Base-by-base conservation (phyloP, 2,888 invertebrate species). In the Steromphala cineraria region DNA sequence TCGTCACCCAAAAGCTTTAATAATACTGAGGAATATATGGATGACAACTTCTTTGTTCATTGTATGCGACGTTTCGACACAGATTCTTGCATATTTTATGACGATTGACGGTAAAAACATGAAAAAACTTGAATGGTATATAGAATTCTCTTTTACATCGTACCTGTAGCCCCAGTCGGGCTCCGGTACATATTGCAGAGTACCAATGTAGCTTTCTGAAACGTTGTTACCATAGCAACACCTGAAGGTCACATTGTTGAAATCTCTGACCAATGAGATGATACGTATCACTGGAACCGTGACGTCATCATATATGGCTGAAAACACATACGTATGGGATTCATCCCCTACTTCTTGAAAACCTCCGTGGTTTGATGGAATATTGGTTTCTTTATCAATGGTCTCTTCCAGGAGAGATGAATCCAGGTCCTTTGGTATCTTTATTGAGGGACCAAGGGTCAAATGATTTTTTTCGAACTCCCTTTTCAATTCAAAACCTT, bases 231-330 rank as follows among this genome's bases (percentile, higher is more conserved):
- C 71, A 40, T 31, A 31, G n/a, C 7, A 15, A 19, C 36, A 31
- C 1, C 13, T 10, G 71, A 19, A 71, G n/a, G 40, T 36, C 17
- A 28, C 1, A 46, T 46, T 10, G 7, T 15, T 7, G 10, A 31
- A 0, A 71, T 71, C n/a, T 71, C 36, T 10, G 28, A 62, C 19
- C 40, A 71, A 10, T 8, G 71, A n/a, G 15, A 71, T 71, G 19
- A 71, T 40, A 15, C 71, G 28, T 28, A 71, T 71, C 8, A 71
- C 36, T 36, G 71, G 71, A 24, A 71, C 40, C 8, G 28, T 36
- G 19, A 71, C 36, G 40, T 71, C 71, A 19, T 71, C 71, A n/a
- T 71, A 71, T 71, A 71, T 71, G 13, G 71, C 71, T 17, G 71
- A 71, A 71, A 36, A 71, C 71, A 71, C 71, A 19, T 71, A 71